Evolutionary conservation across 2,888 invertebrate genomes (phyloP), one percentile per base, ranked within the genome.

Genomic region (Cryptocheilus praepositus): DNA sequence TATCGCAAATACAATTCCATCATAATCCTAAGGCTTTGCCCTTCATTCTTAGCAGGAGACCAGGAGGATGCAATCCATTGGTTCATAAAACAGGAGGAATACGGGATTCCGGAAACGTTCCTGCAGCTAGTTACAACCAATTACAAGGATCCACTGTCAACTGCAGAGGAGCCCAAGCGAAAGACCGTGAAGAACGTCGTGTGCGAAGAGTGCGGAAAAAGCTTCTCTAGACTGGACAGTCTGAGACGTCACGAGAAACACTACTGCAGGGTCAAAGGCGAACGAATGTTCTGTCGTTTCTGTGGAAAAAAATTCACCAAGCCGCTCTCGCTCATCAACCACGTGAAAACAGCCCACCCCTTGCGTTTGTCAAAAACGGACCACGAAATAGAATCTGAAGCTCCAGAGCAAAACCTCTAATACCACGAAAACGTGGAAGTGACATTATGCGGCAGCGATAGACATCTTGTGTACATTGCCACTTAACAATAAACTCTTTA

Each of bases 241-340:
- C 73, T 86, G 13, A 80, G 81, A 36, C 81, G 86, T 53, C 86
- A 86, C 73, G 81, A 83, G 68, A 86, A 85, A 74, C 72, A 76
- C 18, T 86, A 85, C 67, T 86, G 85, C 61, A 75, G 74, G 58
- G 81, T 76, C 28, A 84, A 80, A 28, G 69, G 54, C 54, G 71
- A 65, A 1, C 55, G 65, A 7, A 56, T 64, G 18, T 71, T 63
- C 7, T 79, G 73, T 18, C 56, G 60, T 0, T 68, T 55, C 21
- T 69, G 79, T 36, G 81, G 70, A 28, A 70, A 71, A 22, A 71
- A 68, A 19, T 80, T 77, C 18, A 55, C 58, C 1, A 77, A 74
- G 16, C 65, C 53, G 1, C 19, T 67, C 2, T 71, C 65, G 11
- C 44, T 75, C 25, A 63, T 65, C 19, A 49, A 55, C 2, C 80